These are phyloP conservation scores for Panagrolaimus sp. DNA, from an alignment of 1,140 invertebrate genomes.

Conservation along the genomic window DNA sequence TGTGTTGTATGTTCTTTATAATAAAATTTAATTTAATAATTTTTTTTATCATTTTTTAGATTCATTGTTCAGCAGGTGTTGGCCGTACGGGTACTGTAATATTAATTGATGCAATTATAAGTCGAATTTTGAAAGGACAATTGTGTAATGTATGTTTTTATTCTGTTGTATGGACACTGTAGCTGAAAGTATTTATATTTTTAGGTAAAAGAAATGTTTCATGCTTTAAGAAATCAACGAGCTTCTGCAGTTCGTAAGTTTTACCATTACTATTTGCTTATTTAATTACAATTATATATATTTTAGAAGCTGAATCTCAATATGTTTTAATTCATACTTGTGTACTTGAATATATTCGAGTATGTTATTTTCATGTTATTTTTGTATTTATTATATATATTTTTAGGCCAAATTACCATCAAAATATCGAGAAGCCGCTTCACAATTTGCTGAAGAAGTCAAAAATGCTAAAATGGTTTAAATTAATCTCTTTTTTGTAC, in stretches of 20 bases:
- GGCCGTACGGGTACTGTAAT: conserved; percentile 1
- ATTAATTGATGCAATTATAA: neutral
- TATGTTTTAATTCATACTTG: conserved; percentile 5
- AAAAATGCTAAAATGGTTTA: conserved; percentile 11
- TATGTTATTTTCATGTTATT: no score
- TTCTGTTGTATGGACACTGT: neutral
- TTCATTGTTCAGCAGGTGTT: conserved; percentile 2
- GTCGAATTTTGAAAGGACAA: conserved; percentile 1
- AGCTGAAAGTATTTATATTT: neutral
- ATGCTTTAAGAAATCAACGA: neutral
- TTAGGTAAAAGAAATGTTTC: conserved; percentile 12
- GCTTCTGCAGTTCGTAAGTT: neutral
- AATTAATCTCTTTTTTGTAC: no score
- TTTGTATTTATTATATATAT: no score
- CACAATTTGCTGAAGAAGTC: neutral
- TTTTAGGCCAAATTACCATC: conserved; percentile 13
- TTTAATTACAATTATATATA: no score
- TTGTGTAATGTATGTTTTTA: neutral
- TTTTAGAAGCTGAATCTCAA: conserved; percentile 1
- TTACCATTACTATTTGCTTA: no score
- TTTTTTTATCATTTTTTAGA: no score
- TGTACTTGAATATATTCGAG: conserved; percentile 8
- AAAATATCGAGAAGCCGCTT: conserved; percentile 3
- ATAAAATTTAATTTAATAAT: no score
- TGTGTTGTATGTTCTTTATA: no score